Evolutionary conservation across 2,113 vertebrate genomes (phyloP), one percentile per base, ranked within the genome.

Genomic region (Proteles cristata): DNA sequence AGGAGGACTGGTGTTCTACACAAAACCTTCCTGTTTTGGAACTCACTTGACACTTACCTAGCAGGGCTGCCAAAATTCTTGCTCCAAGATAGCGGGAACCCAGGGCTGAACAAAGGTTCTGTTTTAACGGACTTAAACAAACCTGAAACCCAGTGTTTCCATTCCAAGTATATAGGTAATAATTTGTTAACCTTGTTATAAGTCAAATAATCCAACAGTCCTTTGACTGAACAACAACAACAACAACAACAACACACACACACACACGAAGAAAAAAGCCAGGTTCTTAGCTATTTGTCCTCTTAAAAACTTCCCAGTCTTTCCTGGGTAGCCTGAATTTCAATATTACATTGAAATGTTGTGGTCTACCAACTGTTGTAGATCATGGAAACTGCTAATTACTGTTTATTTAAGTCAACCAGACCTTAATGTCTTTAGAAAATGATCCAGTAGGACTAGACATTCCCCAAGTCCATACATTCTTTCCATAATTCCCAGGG

Each of bases 21-120:
- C 26, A 93, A 93, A 97, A 90, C 1, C 21, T 43, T 88, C 28
- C 4, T 66, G 11, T 2, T 95, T 98, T 86, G 69, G 6, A 97
- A 82, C 12, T 97, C 12, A 0, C 4, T 58, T 68, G 82, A 97
- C 86, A 97, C 28, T 11, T 1, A 81, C 0, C 0, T 11, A 95
- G 53, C 7, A 90, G 15, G 12, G 33, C 84, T 97, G 81, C 85
- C 92, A 97, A 65, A 73, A 53, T 16, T 90, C 71, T 93, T 5
- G 10, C n/a, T 98, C 97, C 11, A 85, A 90, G 66, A 95, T 39
- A 39, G 76, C 97, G 53, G 33, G 73, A 98, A 96, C 21, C 80
- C 23, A 97, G 35, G 6, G 25, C 31, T 97, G 83, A 98, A 98
- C 91, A 94, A 96, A 91, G 82, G 50, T 16, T 43, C 12, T 94